A percentile compares a stretch with the other conserved stretches of the same genome.
Conservation (phyloP, 2,888 invertebrate species). For the Lasius platythorax region DNA sequence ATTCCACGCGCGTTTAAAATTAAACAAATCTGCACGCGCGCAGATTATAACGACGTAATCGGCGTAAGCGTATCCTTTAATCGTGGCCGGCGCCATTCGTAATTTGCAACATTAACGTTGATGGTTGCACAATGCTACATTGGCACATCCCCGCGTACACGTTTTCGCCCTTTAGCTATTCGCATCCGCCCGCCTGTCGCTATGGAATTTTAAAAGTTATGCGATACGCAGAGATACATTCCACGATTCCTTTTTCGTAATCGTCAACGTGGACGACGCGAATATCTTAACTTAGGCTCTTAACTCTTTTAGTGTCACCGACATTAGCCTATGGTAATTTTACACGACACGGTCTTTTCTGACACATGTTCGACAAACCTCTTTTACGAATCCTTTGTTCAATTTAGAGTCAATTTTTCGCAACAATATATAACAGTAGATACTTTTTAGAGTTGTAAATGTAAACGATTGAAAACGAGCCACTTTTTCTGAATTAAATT, state of each 20-base stretch:
- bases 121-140: slow-evolving; percentile 36
- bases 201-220: background rate
- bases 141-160: slow-evolving; percentile 29
- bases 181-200: background rate
- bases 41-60: slow-evolving; percentile 6
- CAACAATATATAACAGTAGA: background rate
- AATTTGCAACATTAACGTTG: slow-evolving; percentile 28
- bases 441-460: background rate
- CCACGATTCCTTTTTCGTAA: slow-evolving; percentile 11
- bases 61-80: slow-evolving; percentile 5
- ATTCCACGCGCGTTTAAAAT: slow-evolving; percentile 27
- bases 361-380: background rate
- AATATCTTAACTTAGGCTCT: slow-evolving; percentile 4
- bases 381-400: background rate
- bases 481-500: background rate
- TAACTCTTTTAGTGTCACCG: background rate
- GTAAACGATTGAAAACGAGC: background rate
- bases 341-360: background rate
- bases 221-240: slow-evolving; percentile 36
- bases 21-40: background rate
- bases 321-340: slow-evolving; percentile 30
- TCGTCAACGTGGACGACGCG: slow-evolving; percentile 31
- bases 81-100: slow-evolving; percentile 4
- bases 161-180: slow-evolving; percentile 50
- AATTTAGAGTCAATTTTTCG: background rate